Conservation (phyloP, 2,888 invertebrate genomes). For the Lissocephala sabroskyi region DNA sequence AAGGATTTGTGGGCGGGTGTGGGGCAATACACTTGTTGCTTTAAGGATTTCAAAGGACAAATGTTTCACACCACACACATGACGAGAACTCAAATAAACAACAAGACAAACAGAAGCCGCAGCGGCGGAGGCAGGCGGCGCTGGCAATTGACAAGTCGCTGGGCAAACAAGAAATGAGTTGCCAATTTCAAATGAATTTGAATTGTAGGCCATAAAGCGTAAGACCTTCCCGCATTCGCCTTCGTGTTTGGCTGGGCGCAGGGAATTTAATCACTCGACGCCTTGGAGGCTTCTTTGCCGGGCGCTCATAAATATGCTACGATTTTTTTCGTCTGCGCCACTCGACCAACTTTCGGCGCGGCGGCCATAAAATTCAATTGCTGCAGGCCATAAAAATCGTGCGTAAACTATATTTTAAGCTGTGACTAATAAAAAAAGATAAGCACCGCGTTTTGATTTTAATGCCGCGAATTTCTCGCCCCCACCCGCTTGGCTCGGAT, state of each 20-base stretch:
- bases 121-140: too few relatives aligned
- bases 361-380: conserved; percentile 50
- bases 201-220: neutral
- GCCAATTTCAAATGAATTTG: neutral
- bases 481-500: conserved; percentile 22
- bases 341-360: too few relatives aligned
- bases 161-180: too few relatives aligned
- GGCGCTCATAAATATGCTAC: conserved; percentile 47
- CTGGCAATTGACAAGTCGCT: too few relatives aligned
- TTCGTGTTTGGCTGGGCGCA: too few relatives aligned
- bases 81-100: conserved; percentile 33
- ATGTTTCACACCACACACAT: too few relatives aligned
- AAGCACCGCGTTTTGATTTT: conserved; percentile 54
- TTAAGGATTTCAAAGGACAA: too few relatives aligned
- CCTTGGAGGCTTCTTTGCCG: conserved; percentile 21
- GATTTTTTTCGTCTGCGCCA: conserved; percentile 14
- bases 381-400: conserved; percentile 46
- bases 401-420: conserved; percentile 54
- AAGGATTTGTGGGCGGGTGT: conserved; percentile 44
- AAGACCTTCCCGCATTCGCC: too few relatives aligned
- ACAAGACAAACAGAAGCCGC: too few relatives aligned
- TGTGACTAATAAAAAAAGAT: conserved; percentile 52
- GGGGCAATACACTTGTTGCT: conserved; percentile 5
- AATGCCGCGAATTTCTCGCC: conserved; percentile 26
- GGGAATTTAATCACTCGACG: too few relatives aligned